These are phyloP conservation scores for Monochamus alternatus DNA, from an alignment of 2,888 invertebrate genomes.

Conservation along the genomic window DNA sequence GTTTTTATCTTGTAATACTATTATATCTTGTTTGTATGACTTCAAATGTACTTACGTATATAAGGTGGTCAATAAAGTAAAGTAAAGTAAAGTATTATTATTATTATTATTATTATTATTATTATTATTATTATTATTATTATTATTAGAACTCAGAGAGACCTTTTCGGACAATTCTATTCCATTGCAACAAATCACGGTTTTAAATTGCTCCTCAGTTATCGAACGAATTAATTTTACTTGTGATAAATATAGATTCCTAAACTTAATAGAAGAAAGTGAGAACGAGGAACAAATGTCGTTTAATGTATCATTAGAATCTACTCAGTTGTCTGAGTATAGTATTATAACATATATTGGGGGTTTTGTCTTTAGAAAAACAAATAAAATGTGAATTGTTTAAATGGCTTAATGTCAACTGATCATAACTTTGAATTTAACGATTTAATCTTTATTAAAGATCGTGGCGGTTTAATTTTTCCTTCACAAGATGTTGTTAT, in stretches of 20 bases:
- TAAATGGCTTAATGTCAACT: neutral
- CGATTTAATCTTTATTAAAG: constrained; percentile 1
- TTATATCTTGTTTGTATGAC: no score
- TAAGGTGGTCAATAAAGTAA: no score
- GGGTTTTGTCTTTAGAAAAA: neutral
- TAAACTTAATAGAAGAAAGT: neutral
- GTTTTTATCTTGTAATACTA: no score
- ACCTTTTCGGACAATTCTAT: constrained; percentile 9
- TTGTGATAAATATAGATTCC: no score
- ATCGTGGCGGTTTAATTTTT: neutral
- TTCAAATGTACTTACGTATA: no score
- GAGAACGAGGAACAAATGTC: neutral
- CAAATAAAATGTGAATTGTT: constrained; percentile 5
- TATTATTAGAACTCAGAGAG: no score
- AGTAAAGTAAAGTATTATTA: no score
- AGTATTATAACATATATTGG: constrained; percentile 6
- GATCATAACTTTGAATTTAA: neutral
- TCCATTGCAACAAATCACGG: neutral
- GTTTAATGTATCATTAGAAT: constrained; percentile 4
- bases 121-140: no score
- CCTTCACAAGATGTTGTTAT: constrained; percentile 1
- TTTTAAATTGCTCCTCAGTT: neutral
- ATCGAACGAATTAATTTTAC: constrained; percentile 1
- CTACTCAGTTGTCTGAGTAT: neutral
- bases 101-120: no score